Conservation (phyloP, 2,113 vertebrate species). For the Morone saxatilis region DNA sequence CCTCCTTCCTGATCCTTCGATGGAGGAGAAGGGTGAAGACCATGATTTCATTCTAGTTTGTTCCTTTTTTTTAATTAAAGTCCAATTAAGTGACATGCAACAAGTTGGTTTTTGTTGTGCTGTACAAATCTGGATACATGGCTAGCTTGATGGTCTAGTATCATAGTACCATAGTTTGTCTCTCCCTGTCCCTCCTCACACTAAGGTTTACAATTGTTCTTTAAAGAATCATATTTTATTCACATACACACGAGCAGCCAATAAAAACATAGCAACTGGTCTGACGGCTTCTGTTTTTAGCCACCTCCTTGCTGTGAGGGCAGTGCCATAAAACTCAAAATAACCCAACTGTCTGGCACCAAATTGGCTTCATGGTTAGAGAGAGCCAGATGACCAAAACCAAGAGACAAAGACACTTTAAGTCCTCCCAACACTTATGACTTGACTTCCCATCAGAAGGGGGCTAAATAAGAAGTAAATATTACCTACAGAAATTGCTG, state of each 20-base stretch:
- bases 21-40: slow-evolving; percentile 8
- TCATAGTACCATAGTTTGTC: background rate
- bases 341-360: slow-evolving; percentile 23
- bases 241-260: background rate
- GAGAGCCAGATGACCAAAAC: slow-evolving; percentile 8
- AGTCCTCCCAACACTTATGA: background rate
- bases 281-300: slow-evolving; percentile 35
- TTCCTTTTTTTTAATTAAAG: background rate
- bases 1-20: slow-evolving; percentile 3
- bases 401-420: background rate
- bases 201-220: background rate
- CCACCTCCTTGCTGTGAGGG: slow-evolving; percentile 1
- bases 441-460: background rate
- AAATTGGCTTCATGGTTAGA: slow-evolving; percentile 4
- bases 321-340: slow-evolving; percentile 35
- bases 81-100: slow-evolving; percentile 10
- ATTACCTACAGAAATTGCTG: background rate
- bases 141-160: background rate
- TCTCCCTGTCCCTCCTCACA: background rate
- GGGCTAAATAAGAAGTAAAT: background rate
- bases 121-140: background rate
- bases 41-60: slow-evolving; percentile 2
- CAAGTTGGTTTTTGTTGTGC: slow-evolving; percentile 4
- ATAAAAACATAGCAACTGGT: slow-evolving; percentile 16
- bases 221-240: background rate